These are phyloP conservation scores for Dermatophagoides farinae DNA, from an alignment of 1,140 invertebrate species.

Conservation along the genomic window DNA sequence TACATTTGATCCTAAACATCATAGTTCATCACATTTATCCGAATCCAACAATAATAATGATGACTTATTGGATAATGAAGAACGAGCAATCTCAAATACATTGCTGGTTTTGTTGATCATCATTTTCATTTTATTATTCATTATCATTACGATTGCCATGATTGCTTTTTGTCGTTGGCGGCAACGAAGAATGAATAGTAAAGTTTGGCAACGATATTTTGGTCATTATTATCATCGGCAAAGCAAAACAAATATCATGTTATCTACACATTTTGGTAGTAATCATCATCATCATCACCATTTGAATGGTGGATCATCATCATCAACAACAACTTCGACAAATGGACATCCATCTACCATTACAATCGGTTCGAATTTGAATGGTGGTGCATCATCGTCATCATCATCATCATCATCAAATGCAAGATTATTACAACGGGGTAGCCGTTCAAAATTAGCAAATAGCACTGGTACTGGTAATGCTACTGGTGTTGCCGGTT, in stretches of 20 bases:
- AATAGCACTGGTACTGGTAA: no score
- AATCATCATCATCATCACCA: no score
- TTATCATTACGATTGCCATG: not conserved
- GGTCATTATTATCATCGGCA: conserved; percentile 10
- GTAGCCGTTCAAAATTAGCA: no score
- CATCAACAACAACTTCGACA: not conserved
- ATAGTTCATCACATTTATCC: no score
- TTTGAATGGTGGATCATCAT: no score
- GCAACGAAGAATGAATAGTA: not conserved
- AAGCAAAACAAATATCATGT: conserved; percentile 7
- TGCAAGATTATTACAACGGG: not conserved
- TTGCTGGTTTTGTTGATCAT: not conserved
- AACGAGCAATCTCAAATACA: not conserved
- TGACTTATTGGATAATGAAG: no score
- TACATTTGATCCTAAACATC: no score
- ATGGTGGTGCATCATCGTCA: not conserved
- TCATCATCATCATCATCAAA: not conserved
- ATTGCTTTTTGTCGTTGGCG: not conserved
- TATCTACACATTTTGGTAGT: not conserved
- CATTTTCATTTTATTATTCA: not conserved
- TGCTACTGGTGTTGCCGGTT: no score
- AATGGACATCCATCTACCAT: not conserved
- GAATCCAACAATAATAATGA: no score
- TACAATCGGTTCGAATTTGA: not conserved
- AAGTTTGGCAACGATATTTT: conserved; percentile 8